Evolutionary conservation across 2,888 invertebrate species (phyloP).

Genomic region (Drosophila buzzatii): DNA sequence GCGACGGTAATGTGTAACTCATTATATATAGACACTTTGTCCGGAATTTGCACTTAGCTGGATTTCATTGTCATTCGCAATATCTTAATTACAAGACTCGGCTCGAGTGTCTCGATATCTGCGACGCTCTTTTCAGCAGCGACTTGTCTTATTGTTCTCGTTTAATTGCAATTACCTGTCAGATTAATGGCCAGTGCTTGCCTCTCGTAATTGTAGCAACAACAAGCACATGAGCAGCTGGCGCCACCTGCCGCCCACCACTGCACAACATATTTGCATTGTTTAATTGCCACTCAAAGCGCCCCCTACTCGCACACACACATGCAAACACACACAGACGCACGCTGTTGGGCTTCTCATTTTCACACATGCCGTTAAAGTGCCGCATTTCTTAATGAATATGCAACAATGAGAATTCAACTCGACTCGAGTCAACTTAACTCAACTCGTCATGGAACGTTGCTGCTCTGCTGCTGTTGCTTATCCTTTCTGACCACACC

Average conservation of each 20-base stretch:
- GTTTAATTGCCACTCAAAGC: conserved; percentile 76
- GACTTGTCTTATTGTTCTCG: conserved; percentile 50
- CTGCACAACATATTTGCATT: conserved; percentile 52
- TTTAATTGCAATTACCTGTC: conserved; percentile 78
- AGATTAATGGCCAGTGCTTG: conserved; percentile 68
- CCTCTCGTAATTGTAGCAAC: conserved; percentile 53
- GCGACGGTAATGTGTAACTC: not conserved
- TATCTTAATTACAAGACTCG: conserved; percentile 39
- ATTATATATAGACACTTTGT: conserved; percentile 2
- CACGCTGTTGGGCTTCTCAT: conserved; percentile 12
- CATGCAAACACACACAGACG: not conserved
- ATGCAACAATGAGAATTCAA: conserved; percentile 62
- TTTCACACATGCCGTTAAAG: conserved; percentile 44
- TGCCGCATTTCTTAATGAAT: conserved; percentile 68
- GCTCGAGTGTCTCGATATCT: conserved; percentile 21
- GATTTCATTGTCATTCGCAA: conserved; percentile 43
- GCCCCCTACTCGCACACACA: conserved; percentile 6
- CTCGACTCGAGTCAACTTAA: conserved; percentile 27
- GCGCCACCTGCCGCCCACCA: conserved; percentile 27
- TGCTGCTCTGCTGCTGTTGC: conserved; percentile 20
- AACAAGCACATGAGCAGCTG: conserved; percentile 30
- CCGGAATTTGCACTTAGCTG: conserved; percentile 16
- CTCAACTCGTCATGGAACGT: conserved; percentile 7
- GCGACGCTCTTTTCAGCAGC: conserved; percentile 18
- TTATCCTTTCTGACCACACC: conserved; percentile 49